Evolutionary conservation across 2,113 vertebrate species (phyloP).

Genomic region (Arvicanthis niloticus): DNA sequence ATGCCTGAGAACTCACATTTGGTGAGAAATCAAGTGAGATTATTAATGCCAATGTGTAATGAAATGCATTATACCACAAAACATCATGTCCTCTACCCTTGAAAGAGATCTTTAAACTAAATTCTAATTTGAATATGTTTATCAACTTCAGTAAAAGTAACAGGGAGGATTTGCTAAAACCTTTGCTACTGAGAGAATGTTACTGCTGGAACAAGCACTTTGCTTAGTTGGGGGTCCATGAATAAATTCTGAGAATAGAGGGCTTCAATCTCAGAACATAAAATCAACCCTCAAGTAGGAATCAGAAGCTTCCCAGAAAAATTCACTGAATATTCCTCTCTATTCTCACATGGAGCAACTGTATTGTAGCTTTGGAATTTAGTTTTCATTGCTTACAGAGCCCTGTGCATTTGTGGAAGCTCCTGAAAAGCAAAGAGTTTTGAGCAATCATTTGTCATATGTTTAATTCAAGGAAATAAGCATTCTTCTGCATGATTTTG

Average conservation of each 20-base stretch:
- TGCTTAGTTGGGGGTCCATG: background rate
- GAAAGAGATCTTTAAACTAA: background rate
- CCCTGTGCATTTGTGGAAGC: background rate
- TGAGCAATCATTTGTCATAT: background rate
- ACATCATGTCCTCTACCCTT: conserved; percentile 30
- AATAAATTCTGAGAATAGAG: background rate
- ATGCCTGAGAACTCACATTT: conserved; percentile 65
- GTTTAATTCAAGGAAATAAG: background rate
- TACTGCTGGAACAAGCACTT: background rate
- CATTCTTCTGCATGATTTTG: background rate
- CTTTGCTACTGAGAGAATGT: background rate
- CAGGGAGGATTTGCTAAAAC: background rate
- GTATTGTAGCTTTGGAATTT: background rate
- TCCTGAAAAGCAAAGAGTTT: background rate
- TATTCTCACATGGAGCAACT: background rate
- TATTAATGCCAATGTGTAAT: conserved; percentile 74
- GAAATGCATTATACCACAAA: conserved; percentile 58
- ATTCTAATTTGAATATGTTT: background rate
- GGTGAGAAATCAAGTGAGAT: conserved; percentile 73
- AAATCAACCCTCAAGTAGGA: background rate
- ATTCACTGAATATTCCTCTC: background rate
- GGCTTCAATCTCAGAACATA: background rate
- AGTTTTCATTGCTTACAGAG: background rate
- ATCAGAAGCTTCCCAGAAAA: background rate
- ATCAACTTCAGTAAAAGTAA: conserved; percentile 1